phyloP scores from a whole-genome alignment of 1,140 invertebrate species.

The Geopemphigus sp. region DNA sequence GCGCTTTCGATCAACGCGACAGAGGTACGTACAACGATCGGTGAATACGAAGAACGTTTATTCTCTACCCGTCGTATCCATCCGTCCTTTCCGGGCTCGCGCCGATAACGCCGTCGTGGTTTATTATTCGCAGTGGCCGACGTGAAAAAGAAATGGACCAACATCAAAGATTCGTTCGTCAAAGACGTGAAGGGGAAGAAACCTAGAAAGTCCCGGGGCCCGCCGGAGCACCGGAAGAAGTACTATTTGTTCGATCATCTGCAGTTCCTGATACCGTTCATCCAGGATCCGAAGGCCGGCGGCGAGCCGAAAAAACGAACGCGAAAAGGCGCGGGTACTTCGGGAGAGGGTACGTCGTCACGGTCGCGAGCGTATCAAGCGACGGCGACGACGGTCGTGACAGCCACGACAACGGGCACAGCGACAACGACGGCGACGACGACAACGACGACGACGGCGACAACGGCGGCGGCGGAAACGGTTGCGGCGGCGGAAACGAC shows the following conservation, averaged over 20 bases:
- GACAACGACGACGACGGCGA: no score
- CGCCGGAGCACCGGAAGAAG: conserved; percentile 11
- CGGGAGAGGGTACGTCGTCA: background rate
- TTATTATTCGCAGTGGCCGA: background rate
- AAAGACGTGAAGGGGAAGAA: conserved; percentile 37
- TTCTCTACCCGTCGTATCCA: no score
- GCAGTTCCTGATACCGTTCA: conserved; percentile 27
- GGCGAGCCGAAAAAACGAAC: background rate
- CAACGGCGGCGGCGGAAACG: no score
- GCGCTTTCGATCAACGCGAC: background rate
- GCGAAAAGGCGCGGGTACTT: background rate
- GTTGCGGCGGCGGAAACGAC: background rate
- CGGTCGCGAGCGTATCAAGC: background rate
- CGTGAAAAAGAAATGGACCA: conserved; percentile 36
- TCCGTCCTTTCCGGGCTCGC: no score
- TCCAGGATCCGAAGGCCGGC: background rate
- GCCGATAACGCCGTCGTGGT: background rate
- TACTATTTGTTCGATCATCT: conserved; percentile 39
- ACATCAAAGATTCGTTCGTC: conserved; percentile 45
- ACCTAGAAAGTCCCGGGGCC: background rate
- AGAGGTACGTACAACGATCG: no score
- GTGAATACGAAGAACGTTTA: no score
- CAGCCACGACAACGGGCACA: no score
- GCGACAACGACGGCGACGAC: no score
- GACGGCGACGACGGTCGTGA: rapidly evolving